These are phyloP conservation scores for Ectobius pallidus DNA, from an alignment of 2,888 invertebrate genomes.

Conservation along the genomic window DNA sequence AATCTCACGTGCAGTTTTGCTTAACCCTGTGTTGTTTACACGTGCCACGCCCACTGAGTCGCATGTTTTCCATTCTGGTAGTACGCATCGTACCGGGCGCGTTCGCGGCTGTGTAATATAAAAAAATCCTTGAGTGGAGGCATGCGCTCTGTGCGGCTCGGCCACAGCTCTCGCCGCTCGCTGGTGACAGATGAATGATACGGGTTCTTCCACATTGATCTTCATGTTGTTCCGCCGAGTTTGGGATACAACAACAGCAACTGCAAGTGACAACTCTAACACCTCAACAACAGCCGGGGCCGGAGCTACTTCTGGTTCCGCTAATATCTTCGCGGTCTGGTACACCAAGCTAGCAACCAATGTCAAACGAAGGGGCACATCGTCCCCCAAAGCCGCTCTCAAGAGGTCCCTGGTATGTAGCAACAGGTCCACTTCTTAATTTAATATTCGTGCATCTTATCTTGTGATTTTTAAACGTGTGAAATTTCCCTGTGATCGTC, in stretches of 20 bases:
- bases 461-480: too few relatives aligned
- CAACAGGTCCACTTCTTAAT: constrained; percentile 21
- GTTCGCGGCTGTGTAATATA: not conserved
- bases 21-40: too few relatives aligned
- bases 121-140: not conserved
- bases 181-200: constrained; percentile 1
- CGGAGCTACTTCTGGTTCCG: constrained; percentile 13
- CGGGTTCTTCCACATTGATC: not conserved
- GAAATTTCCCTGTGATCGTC: too few relatives aligned
- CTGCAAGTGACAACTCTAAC: constrained; percentile 47
- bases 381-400: constrained; percentile 17
- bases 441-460: too few relatives aligned
- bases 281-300: constrained; percentile 46
- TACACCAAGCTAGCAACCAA: constrained; percentile 53
- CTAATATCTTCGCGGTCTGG: constrained; percentile 51
- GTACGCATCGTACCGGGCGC: not conserved
- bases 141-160: not conserved
- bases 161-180: not conserved
- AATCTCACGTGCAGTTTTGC: too few relatives aligned
- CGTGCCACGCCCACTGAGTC: not conserved
- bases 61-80: not conserved
- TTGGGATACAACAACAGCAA: constrained; percentile 37
- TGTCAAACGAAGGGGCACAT: constrained; percentile 49
- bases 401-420: constrained; percentile 30
- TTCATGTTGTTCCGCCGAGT: constrained; percentile 44